Percentiles rank a stretch among this genome's conserved stretches.
These are phyloP conservation scores for Margarornis squamiger DNA, from an alignment of 2,797 vertebrate genomes.

Conservation along the genomic window DNA sequence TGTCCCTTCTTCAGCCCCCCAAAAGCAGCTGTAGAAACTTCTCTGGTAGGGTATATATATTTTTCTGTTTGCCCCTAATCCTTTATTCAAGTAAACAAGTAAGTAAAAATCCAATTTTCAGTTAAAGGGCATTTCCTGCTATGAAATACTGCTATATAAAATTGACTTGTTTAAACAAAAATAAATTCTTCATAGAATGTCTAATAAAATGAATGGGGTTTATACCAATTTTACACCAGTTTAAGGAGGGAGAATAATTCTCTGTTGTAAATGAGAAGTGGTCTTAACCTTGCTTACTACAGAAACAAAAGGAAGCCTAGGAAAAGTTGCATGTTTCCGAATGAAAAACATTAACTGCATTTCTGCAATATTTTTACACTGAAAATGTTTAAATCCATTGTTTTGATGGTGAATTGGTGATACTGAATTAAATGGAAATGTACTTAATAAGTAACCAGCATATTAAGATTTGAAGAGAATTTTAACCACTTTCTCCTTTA, in stretches of 20 bases:
- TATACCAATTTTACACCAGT: not conserved
- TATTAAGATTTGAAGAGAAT: not conserved
- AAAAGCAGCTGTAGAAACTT: not conserved
- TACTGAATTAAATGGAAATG: not conserved
- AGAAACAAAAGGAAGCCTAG: not conserved
- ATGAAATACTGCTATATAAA: not conserved
- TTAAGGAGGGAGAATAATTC: not conserved
- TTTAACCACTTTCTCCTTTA: not conserved
- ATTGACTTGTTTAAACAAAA: not conserved
- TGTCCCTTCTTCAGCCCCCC: not conserved
- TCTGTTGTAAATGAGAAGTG: not conserved
- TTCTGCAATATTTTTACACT: not conserved
- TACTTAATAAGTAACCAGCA: accelerated
- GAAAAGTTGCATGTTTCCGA: not conserved
- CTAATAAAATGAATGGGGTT: not conserved
- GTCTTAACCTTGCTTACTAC: not conserved
- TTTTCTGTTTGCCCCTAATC: not conserved
- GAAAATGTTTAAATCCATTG: not conserved
- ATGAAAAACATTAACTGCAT: not conserved
- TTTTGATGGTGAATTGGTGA: not conserved
- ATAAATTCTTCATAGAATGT: not conserved
- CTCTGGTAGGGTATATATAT: not conserved
- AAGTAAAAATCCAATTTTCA: not conserved
- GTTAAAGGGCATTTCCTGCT: not conserved
- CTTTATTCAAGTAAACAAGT: not conserved